phyloP scores from a whole-genome alignment of 2,888 invertebrate genomes.

The Drosophila dives region DNA sequence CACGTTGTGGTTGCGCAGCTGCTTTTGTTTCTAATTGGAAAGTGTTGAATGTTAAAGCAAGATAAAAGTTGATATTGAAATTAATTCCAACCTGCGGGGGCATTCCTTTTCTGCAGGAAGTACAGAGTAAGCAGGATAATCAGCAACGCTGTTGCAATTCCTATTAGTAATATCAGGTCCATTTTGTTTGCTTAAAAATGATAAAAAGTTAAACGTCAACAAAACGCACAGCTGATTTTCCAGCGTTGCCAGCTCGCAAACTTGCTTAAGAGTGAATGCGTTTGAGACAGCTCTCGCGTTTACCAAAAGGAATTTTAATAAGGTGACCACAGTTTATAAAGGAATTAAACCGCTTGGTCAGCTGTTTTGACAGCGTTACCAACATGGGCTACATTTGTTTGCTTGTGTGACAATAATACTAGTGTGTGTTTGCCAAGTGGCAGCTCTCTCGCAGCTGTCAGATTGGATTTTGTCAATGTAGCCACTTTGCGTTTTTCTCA shows the following conservation, averaged over 20 bases:
- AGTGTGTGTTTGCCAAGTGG: slow-evolving; percentile 21
- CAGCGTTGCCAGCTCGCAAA: slow-evolving; percentile 39
- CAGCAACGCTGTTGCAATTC: slow-evolving; percentile 84
- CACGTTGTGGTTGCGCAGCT: slow-evolving; percentile 71
- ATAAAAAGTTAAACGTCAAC: slow-evolving; percentile 79
- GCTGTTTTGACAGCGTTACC: slow-evolving; percentile 57
- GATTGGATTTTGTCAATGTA: slow-evolving; percentile 55
- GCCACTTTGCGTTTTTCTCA: slow-evolving; percentile 77
- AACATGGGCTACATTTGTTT: slow-evolving; percentile 1
- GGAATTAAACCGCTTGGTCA: slow-evolving; percentile 60
- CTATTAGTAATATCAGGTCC: slow-evolving; percentile 85
- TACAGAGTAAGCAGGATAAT: slow-evolving; percentile 83
- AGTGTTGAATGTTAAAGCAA: neutral
- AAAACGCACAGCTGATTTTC: slow-evolving; percentile 55
- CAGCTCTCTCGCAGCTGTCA: slow-evolving; percentile 58
- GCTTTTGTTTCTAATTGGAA: slow-evolving; percentile 55
- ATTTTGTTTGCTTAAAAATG: slow-evolving; percentile 70
- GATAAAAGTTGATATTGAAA: slow-evolving; percentile 1
- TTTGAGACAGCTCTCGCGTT: neutral
- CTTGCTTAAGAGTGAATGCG: neutral
- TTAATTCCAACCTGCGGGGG: slow-evolving; percentile 47
- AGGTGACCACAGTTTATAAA: slow-evolving; percentile 12
- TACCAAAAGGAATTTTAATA: neutral
- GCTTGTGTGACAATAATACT: neutral
- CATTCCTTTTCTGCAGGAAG: slow-evolving; percentile 79